Percentiles rank a stretch among this genome's conserved stretches.
Conservation (phyloP, 1,140 invertebrate species). For the Bombus ignitus region DNA sequence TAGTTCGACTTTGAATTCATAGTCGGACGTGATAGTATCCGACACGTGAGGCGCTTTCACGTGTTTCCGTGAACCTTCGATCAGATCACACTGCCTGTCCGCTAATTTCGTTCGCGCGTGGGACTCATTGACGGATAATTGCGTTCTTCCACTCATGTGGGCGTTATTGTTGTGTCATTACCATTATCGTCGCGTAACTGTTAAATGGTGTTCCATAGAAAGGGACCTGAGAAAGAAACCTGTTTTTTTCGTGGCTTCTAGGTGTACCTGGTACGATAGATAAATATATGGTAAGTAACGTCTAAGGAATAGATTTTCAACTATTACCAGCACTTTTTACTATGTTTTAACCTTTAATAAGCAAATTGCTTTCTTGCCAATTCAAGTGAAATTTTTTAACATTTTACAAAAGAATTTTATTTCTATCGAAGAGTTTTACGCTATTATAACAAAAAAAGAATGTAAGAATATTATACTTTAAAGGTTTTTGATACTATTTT, state of each 20-base stretch:
- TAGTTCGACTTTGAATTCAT: constrained; percentile 21
- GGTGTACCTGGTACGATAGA: not conserved
- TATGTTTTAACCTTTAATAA: not conserved
- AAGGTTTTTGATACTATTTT: not conserved
- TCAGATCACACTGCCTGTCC: not conserved
- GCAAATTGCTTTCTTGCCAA: not conserved
- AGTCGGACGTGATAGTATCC: not conserved
- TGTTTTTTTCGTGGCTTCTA: not conserved
- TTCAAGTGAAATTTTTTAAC: not conserved
- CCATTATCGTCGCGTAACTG: constrained; percentile 26
- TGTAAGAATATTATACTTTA: no score
- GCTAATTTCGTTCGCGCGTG: constrained; percentile 35
- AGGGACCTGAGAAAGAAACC: not conserved
- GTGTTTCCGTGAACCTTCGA: constrained; percentile 21
- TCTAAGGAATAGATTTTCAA: not conserved
- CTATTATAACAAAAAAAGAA: no score
- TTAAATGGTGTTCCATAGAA: not conserved
- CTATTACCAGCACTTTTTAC: not conserved
- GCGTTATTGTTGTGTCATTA: constrained; percentile 44
- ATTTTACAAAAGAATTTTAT: not conserved
- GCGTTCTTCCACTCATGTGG: constrained; percentile 6
- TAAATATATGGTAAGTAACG: not conserved
- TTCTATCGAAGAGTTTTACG: no score
- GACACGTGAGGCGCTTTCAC: constrained; percentile 37
- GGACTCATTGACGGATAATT: constrained; percentile 41